phyloP scores from a whole-genome alignment of 2,888 invertebrate genomes.

The Allygus modestus region DNA sequence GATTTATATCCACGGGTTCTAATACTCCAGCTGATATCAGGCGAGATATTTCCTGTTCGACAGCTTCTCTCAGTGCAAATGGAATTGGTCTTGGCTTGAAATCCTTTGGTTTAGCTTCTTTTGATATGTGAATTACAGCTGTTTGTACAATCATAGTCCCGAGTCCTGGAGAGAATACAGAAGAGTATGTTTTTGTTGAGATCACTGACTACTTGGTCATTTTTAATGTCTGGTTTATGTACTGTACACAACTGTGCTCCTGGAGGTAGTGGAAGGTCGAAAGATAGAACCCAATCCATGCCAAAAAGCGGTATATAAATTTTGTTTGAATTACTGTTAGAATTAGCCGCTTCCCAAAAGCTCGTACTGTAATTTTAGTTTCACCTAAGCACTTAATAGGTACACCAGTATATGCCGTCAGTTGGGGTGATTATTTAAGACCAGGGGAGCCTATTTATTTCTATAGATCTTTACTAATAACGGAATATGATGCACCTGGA shows the following conservation, averaged over 20 bases:
- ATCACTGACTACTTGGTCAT: not conserved
- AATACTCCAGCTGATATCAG: not conserved
- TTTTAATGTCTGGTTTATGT: not conserved
- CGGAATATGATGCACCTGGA: slow-evolving; percentile 15
- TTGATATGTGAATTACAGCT: not conserved
- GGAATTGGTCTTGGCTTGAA: not conserved
- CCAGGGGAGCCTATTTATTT: slow-evolving; percentile 8
- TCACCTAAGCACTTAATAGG: slow-evolving; percentile 35
- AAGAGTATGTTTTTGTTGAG: not conserved
- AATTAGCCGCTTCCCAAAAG: not conserved
- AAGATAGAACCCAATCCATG: slow-evolving; percentile 23
- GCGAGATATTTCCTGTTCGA: not conserved
- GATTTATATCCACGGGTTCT: not conserved
- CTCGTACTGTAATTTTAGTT: slow-evolving; percentile 20
- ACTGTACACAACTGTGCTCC: slow-evolving; percentile 25
- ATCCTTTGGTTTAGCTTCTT: not conserved
- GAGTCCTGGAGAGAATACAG: not conserved
- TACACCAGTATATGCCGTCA: slow-evolving; percentile 28
- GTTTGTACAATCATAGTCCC: not conserved
- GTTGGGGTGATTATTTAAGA: not conserved
- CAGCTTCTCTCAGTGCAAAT: slow-evolving; percentile 3
- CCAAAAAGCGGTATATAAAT: slow-evolving; percentile 42
- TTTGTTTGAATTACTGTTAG: not conserved
- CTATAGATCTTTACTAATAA: slow-evolving; percentile 29
- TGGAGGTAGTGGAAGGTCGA: slow-evolving; percentile 21